Evolutionary conservation across 1,140 invertebrate species (phyloP).

Genomic region (Ephestia elutella): DNA sequence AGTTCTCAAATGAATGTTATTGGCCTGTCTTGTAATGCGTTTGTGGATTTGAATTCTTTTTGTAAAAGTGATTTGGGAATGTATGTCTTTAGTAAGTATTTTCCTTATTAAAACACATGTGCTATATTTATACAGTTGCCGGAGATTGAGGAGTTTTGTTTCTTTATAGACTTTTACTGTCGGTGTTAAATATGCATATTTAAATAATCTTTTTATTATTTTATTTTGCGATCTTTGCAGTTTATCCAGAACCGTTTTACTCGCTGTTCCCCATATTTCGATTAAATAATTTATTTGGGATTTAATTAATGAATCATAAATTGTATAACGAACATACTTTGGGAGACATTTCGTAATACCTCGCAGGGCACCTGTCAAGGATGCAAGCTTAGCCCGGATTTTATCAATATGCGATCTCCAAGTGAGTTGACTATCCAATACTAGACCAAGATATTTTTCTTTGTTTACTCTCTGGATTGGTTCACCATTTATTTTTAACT

Average conservation of each 20-base stretch:
- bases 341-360: background rate
- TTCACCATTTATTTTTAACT: constrained; percentile 1
- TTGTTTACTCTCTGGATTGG: background rate
- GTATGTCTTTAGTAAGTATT: too few relatives aligned
- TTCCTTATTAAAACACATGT: too few relatives aligned
- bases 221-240: constrained; percentile 8
- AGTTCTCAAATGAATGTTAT: too few relatives aligned
- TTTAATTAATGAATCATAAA: constrained; percentile 6
- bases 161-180: too few relatives aligned
- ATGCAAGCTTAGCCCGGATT: background rate
- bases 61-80: too few relatives aligned
- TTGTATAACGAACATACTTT: background rate
- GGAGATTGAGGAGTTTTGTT: too few relatives aligned
- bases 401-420: constrained; percentile 4
- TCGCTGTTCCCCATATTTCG: constrained; percentile 4
- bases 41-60: too few relatives aligned
- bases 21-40: too few relatives aligned
- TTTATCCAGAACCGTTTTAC: background rate
- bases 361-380: background rate
- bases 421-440: constrained; percentile 3
- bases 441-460: constrained; percentile 8
- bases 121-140: too few relatives aligned
- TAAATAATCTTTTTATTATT: too few relatives aligned
- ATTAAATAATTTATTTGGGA: constrained; percentile 8
- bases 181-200: too few relatives aligned